Evolutionary conservation across 2,888 invertebrate species (phyloP), one percentile per base, ranked within the genome.

Genomic region (Amiota communis): DNA sequence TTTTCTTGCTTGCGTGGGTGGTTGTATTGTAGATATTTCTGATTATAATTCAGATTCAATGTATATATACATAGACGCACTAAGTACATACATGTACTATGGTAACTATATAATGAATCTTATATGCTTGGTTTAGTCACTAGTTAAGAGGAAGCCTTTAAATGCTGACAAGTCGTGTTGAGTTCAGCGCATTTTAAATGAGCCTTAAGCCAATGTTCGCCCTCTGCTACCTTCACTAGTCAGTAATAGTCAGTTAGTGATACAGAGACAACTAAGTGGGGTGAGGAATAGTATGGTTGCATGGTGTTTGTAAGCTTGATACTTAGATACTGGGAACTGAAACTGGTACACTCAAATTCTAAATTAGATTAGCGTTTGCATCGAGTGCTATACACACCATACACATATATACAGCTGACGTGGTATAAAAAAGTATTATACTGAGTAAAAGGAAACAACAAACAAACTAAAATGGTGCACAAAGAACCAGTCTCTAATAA

Each of bases 321-420:
- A 36, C 36, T 36, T 36, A 36, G 36, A 36, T 36, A 36, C 36
- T 36, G 36, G 36, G 36, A 36, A 36, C 36, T 36, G 15, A 15
- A 53, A 59, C 17, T 59, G 57, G 17, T 59, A 10, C 57, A 59
- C 57, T 59, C 57, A 11, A 59, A 59, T 20, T 36, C 36, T 36
- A 59, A 59, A 59, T 59, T 59, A 59, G 57, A 59, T 59, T 59
- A 59, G 36, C 6, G 36, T 36, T 36, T 36, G 36, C 36, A 36
- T 36, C 36, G 36, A 36, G 36, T 36, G 36, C 15, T 11, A 17
- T n/a, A n/a, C n/a, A n/a, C n/a, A n/a, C n/a, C n/a, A n/a, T n/a
- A n/a, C n/a, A n/a, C n/a, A n/a, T 20, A 59, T 11, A 17, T 59
- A 17, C 57, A 17, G 57, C 57, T 59, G 57, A 59, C 57, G 17